A percentile compares a stretch with the other conserved stretches of the same genome.
These are phyloP conservation scores for Hirtodrosophila alboralis DNA, from an alignment of 2,888 invertebrate species.

Conservation along the genomic window DNA sequence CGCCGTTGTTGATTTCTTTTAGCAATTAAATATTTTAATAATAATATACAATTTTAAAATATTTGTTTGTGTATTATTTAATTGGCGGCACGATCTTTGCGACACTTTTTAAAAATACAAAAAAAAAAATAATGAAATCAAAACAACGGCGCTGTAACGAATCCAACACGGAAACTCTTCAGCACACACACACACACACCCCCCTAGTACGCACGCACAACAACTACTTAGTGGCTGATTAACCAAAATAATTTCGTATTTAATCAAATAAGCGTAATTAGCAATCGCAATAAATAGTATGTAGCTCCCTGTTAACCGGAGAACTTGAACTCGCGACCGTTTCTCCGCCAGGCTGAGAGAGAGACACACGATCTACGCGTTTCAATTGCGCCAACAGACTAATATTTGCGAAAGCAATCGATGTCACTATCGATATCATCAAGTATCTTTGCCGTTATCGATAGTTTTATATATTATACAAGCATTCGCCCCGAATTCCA, in stretches of 20 bases:
- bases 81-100: slow-evolving; percentile 16
- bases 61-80: slow-evolving; percentile 44
- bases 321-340: slow-evolving; percentile 58
- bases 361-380: slow-evolving; percentile 52
- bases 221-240: slow-evolving; percentile 41
- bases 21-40: slow-evolving; percentile 57
- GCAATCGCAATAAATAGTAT: slow-evolving; percentile 26
- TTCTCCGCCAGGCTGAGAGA: slow-evolving; percentile 29
- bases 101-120: slow-evolving; percentile 33
- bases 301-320: slow-evolving; percentile 39
- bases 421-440: slow-evolving; percentile 29
- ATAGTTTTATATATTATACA: slow-evolving; percentile 2
- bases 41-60: slow-evolving; percentile 20
- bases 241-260: slow-evolving; percentile 44
- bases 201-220: slow-evolving; percentile 1
- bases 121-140: slow-evolving; percentile 6
- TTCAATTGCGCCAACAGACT: slow-evolving; percentile 64
- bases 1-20: slow-evolving; percentile 27
- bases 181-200: slow-evolving; percentile 1
- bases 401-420: slow-evolving; percentile 45
- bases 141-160: slow-evolving; percentile 8
- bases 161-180: slow-evolving; percentile 19
- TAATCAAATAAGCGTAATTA: slow-evolving; percentile 42
- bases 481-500: slow-evolving; percentile 22
- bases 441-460: slow-evolving; percentile 12